phyloP scores from a whole-genome alignment of 2,888 invertebrate genomes.

The Rotaria socialis region DNA sequence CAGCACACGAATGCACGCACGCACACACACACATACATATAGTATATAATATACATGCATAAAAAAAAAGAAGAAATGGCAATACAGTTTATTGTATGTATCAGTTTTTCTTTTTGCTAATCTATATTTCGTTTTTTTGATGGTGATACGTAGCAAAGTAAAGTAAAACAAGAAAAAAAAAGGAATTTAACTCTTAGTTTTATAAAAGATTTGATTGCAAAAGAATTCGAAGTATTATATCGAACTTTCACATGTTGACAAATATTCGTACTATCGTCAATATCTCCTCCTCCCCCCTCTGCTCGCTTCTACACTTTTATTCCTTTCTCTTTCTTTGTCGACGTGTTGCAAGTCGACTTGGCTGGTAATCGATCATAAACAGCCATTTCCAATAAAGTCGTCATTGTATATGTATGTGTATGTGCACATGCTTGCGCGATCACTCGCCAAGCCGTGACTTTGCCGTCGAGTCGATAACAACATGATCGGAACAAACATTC shows the following conservation, averaged over 20 bases:
- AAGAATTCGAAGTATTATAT: not conserved
- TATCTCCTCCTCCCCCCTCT: not conserved
- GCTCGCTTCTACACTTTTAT: not conserved
- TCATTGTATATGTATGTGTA: not conserved
- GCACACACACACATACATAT: no score
- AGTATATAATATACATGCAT: not conserved
- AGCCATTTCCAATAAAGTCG: conserved; percentile 25
- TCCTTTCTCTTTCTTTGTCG: conserved; percentile 13
- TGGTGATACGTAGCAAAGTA: not conserved
- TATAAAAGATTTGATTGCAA: not conserved
- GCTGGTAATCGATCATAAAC: conserved; percentile 19
- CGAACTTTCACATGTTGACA: not conserved
- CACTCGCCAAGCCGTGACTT: conserved; percentile 21
- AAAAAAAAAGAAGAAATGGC: not conserved
- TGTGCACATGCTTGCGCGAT: conserved; percentile 13
- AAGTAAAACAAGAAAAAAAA: not conserved
- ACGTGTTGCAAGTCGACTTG: not conserved
- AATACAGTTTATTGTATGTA: not conserved
- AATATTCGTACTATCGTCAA: not conserved
- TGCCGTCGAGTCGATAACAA: conserved; percentile 9
- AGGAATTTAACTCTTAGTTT: not conserved
- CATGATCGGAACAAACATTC: conserved; percentile 26
- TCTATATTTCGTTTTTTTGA: not conserved
- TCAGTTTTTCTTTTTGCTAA: not conserved
- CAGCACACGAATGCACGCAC: not conserved